These are phyloP conservation scores for Hyalella azteca DNA, from an alignment of 2,888 invertebrate species.

Conservation along the genomic window DNA sequence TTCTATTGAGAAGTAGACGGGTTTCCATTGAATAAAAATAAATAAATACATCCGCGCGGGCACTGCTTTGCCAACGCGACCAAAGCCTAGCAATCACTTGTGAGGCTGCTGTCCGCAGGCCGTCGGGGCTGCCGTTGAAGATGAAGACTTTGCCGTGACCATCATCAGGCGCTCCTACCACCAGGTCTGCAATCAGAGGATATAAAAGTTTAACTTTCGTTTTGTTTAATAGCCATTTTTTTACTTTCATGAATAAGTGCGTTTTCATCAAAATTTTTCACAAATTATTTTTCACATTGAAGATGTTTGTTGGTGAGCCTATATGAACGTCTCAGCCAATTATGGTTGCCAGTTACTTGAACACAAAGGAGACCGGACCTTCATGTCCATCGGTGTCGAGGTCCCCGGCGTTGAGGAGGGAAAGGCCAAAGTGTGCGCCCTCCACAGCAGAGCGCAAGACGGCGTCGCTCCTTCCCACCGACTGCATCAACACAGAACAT, in stretches of 20 bases:
- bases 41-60: too few relatives aligned
- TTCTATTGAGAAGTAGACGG: too few relatives aligned
- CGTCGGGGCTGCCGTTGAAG: conserved; percentile 30
- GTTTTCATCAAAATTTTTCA: not conserved
- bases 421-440: not conserved
- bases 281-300: not conserved
- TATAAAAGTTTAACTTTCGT: not conserved
- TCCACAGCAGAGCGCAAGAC: not conserved
- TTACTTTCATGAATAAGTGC: not conserved
- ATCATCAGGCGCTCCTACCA: not conserved
- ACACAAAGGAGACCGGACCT: not conserved
- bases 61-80: too few relatives aligned
- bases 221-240: not conserved
- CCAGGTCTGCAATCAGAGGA: not conserved
- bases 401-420: not conserved
- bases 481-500: not conserved
- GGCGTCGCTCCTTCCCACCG: not conserved
- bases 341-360: not conserved
- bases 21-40: too few relatives aligned
- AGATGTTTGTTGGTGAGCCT: not conserved
- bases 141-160: conserved; percentile 31
- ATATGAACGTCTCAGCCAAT: not conserved
- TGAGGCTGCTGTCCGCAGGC: not conserved
- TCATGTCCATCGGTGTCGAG: conserved; percentile 4
- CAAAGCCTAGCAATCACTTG: not conserved